Evolutionary conservation across 2,113 vertebrate species (phyloP).

Genomic region (Calidris pygmaea): DNA sequence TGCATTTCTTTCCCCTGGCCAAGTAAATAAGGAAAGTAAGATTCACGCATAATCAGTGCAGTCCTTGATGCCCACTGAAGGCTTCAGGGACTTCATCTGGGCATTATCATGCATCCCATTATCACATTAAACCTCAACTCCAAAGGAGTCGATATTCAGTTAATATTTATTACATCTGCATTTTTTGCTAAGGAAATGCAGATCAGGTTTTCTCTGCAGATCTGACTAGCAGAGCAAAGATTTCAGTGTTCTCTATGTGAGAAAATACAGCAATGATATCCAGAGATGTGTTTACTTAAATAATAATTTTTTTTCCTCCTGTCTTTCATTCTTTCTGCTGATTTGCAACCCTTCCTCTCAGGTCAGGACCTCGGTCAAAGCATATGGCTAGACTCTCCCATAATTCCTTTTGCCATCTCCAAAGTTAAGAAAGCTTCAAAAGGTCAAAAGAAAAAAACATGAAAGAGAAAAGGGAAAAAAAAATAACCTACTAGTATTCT

Average conservation of each 20-base stretch:
- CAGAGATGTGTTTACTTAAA: neutral
- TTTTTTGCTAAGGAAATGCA: neutral
- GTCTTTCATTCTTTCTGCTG: neutral
- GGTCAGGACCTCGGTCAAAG: neutral
- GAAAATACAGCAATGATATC: neutral
- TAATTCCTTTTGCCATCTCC: neutral
- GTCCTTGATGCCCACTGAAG: neutral
- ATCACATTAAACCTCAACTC: slow-evolving; percentile 3
- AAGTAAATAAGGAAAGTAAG: neutral
- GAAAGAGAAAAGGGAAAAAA: neutral
- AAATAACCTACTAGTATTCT: neutral
- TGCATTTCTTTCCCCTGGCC: neutral
- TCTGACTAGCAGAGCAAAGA: neutral
- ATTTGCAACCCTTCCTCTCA: neutral
- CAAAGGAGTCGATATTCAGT: slow-evolving; percentile 33
- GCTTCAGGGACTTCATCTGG: neutral
- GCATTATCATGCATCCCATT: neutral
- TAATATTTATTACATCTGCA: slow-evolving; percentile 50
- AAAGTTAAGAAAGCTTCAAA: neutral
- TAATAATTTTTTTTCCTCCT: neutral
- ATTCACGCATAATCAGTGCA: neutral
- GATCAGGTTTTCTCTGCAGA: neutral
- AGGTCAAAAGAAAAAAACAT: neutral
- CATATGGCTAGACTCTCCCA: neutral
- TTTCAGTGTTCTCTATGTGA: neutral